Evolutionary conservation across 2,888 invertebrate genomes (phyloP).

Genomic region (Andrena dorsata): DNA sequence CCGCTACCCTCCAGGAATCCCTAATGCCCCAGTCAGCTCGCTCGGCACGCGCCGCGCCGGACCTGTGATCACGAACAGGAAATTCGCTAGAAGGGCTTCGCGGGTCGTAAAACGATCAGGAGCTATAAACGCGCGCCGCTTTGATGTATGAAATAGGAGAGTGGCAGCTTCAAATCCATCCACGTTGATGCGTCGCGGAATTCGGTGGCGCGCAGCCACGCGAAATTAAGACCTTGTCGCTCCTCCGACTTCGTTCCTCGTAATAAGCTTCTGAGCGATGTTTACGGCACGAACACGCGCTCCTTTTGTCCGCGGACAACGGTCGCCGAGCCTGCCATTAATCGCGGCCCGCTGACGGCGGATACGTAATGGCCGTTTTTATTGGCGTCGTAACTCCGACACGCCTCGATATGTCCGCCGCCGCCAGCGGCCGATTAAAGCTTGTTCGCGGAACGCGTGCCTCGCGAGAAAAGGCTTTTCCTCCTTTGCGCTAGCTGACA

Average conservation of each 20-base stretch:
- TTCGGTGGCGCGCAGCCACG: background rate
- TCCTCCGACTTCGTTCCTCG: slow-evolving; percentile 3
- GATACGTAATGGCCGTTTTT: slow-evolving; percentile 24
- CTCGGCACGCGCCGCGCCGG: too few relatives aligned
- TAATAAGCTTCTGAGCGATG: slow-evolving; percentile 1
- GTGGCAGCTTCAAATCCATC: background rate
- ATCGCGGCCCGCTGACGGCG: slow-evolving; percentile 2
- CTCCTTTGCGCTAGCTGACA: background rate
- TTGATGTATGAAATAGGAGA: background rate
- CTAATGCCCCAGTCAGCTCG: background rate
- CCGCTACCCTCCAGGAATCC: slow-evolving; percentile 9
- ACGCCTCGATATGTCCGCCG: slow-evolving; percentile 7
- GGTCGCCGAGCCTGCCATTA: slow-evolving; percentile 7
- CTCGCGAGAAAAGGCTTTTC: background rate
- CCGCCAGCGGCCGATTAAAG: slow-evolving; percentile 3
- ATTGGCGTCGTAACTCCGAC: slow-evolving; percentile 28
- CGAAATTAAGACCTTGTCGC: slow-evolving; percentile 10
- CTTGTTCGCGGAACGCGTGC: slow-evolving; percentile 5
- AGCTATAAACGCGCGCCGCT: background rate
- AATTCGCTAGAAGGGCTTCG: background rate
- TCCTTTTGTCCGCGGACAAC: slow-evolving; percentile 2
- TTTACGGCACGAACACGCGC: slow-evolving; percentile 14
- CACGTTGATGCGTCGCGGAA: background rate
- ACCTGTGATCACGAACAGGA: background rate
- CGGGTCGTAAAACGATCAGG: background rate